Base-by-base conservation (phyloP, 2,113 vertebrate genomes). In the Callipepla californica region DNA sequence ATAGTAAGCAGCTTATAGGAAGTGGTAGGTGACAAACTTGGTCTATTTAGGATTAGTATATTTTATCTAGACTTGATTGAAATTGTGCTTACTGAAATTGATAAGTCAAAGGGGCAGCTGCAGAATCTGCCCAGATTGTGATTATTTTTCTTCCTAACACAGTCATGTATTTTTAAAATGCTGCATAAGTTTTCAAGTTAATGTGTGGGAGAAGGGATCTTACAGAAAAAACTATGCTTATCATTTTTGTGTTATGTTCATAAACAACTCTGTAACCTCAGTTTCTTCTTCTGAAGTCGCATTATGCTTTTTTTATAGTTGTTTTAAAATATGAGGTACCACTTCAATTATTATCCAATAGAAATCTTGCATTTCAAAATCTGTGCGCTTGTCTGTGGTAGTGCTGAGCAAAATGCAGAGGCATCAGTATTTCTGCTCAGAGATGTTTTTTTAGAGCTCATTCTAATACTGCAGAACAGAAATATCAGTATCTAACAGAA, bases 21-120 rank as follows among this genome's bases (percentile, higher is more conserved):
- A 97, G 92, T 97, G 94, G 97, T 97, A 98, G 98, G 98, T 98
- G 97, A 98, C 97, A 98, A 98, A 98, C 97, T 97, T 98, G 96
- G 95, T 97, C 96, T 97, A 72, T 97, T 96, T 96, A 96, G 97
- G 97, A 98, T 98, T 98, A 98, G 93, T 97, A 86, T 98, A 97
- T 97, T 98, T 97, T 98, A 97, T 98, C 96, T 97, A 93, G 96
- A 87, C 95, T 97, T 97, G 97, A 97, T 97, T 98, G 96, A 98
- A 98, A 97, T 98, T 97, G 97, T 97, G 76, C 96, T 97, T 97
- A 89, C 92, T 97, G 96, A 97, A 97, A 97, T 97, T 97, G 96
- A 94, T 97, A 97, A 98, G 97, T 97, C 95, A 97, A 96, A 97
- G 94, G 95, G 96, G 91, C 96, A 97, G 75, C 88, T 95, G 78